Percentiles rank a stretch among this genome's conserved stretches.
Conservation (phyloP, 2,888 invertebrate species). For the Galerucella nymphaeae region DNA sequence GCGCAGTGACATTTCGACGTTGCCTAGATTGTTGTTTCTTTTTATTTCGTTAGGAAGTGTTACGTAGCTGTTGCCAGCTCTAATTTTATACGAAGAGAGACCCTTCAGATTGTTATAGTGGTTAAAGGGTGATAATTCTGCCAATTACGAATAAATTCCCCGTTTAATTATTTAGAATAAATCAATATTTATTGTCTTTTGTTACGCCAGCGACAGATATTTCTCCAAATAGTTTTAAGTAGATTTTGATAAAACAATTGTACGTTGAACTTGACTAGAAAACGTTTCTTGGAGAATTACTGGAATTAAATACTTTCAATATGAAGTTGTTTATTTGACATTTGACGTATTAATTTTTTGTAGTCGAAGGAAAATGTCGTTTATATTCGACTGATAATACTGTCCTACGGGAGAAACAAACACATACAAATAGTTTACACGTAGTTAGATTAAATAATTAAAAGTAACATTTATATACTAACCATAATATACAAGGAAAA, state of each 20-base stretch:
- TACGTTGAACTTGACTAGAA: background rate
- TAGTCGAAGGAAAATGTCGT: conserved; percentile 5
- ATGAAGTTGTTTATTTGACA: background rate
- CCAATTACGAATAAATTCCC: background rate
- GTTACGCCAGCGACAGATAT: conserved; percentile 11
- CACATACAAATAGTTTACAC: conserved; percentile 59
- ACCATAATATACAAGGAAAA: conserved; percentile 59
- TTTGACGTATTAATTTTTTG: background rate
- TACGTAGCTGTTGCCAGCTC: too few relatives aligned
- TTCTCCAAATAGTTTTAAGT: background rate
- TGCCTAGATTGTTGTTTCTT: too few relatives aligned
- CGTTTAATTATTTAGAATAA: conserved; percentile 10
- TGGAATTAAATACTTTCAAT: background rate
- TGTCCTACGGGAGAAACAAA: conserved; percentile 59
- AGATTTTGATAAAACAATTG: background rate
- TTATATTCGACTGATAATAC: conserved; percentile 34
- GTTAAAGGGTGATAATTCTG: background rate
- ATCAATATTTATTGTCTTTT: conserved; percentile 37
- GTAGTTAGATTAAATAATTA: conserved; percentile 59
- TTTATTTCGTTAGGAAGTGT: too few relatives aligned
- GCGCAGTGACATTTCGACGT: too few relatives aligned
- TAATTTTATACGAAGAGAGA: too few relatives aligned
- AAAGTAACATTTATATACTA: conserved; percentile 58
- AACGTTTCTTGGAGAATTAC: conserved; percentile 1
- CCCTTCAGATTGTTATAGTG: too few relatives aligned